These are phyloP conservation scores for Heliconius melpomene DNA, from an alignment of 1,140 invertebrate genomes.

Conservation along the genomic window DNA sequence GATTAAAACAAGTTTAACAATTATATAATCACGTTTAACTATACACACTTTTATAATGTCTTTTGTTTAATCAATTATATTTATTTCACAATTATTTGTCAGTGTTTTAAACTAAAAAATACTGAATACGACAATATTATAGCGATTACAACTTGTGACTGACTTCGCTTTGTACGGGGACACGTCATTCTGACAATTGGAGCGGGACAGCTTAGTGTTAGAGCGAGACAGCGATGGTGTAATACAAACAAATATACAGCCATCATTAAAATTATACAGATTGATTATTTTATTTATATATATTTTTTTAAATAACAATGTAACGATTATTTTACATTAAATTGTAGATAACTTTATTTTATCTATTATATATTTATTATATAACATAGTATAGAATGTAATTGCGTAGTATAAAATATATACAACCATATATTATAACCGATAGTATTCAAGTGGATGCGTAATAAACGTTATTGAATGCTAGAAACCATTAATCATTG, in stretches of 20 bases:
- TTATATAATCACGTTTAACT: slow-evolving; percentile 29
- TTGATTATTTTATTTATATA: neutral
- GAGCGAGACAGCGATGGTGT: neutral
- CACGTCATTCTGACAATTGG: slow-evolving; percentile 67
- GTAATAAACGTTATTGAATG: neutral
- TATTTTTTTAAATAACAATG: neutral
- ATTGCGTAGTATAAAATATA: neutral
- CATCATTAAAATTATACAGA: neutral
- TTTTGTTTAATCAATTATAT: neutral
- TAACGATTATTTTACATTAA: neutral
- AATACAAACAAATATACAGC: slow-evolving; percentile 11
- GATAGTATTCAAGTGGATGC: neutral
- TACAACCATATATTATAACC: neutral
- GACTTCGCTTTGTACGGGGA: slow-evolving; percentile 64
- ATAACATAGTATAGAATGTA: neutral
- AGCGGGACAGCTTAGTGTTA: slow-evolving; percentile 42
- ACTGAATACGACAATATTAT: slow-evolving; percentile 50
- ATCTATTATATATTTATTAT: slow-evolving; percentile 7
- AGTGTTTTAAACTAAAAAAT: slow-evolving; percentile 41
- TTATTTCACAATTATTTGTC: slow-evolving; percentile 53
- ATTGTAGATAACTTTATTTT: neutral
- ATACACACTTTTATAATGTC: neutral
- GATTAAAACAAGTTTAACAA: neutral
- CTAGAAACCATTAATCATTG: neutral
- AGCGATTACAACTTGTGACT: slow-evolving; percentile 64